phyloP scores from a whole-genome alignment of 2,797 vertebrate genomes.

The Tarsius wallacei region DNA sequence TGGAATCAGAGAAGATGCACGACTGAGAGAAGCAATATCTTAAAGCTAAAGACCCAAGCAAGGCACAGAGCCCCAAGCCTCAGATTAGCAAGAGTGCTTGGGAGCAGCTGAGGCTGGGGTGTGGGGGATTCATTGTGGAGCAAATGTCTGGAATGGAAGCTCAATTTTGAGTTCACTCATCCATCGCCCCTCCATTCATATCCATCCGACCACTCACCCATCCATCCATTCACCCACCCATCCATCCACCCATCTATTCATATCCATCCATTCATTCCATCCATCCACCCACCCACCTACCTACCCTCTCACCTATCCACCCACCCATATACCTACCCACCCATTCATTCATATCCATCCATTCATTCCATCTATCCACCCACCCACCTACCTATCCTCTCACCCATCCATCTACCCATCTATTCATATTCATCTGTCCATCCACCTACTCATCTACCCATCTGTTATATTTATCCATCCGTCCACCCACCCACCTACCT shows the following conservation, averaged over 20 bases:
- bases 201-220: neutral
- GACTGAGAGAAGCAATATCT: neutral
- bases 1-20: neutral
- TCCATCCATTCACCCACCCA: neutral
- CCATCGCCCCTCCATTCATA: too few relatives aligned
- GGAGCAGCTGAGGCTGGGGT: neutral
- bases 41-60: neutral
- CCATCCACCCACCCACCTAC: accelerated
- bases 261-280: too few relatives aligned
- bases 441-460: neutral
- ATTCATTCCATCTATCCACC: accelerated
- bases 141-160: neutral
- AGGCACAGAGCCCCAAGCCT: neutral
- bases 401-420: accelerated
- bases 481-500: too few relatives aligned
- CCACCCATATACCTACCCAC: accelerated
- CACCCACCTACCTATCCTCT: neutral
- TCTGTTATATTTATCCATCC: too few relatives aligned
- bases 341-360: too few relatives aligned
- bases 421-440: too few relatives aligned
- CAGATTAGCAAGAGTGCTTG: neutral
- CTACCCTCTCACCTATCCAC: neutral
- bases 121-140: neutral
- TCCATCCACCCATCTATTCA: accelerated
- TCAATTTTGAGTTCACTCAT: neutral